phyloP scores from a whole-genome alignment of 2,888 invertebrate species.

The Callinectes sapidus region DNA sequence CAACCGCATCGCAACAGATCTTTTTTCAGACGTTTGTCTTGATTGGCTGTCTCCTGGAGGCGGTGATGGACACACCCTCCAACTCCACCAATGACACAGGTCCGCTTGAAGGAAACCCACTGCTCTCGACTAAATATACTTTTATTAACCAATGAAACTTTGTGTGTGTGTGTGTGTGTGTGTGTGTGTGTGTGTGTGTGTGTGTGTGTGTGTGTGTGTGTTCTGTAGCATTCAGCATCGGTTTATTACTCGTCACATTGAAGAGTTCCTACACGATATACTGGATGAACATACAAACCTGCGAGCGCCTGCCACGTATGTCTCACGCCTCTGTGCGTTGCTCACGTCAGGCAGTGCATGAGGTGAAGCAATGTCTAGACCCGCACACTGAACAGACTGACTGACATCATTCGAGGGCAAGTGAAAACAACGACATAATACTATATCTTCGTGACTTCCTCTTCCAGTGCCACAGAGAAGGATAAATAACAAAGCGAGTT shows the following conservation, averaged over 20 bases:
- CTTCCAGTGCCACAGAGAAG: not conserved
- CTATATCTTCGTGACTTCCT: not conserved
- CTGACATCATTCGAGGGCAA: not conserved
- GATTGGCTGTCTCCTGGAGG: not conserved
- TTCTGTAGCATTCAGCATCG: not conserved
- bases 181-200: conserved; percentile 30
- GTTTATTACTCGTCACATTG: not conserved
- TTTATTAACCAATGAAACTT: not conserved
- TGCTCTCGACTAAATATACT: not conserved
- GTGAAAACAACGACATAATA: not conserved
- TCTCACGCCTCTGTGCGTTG: not conserved
- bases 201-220: conserved; percentile 1
- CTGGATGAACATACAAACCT: not conserved
- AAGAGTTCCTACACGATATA: not conserved
- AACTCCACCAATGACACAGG: not conserved
- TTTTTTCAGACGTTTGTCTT: not conserved
- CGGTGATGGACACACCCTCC: conserved; percentile 2
- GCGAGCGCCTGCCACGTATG: not conserved
- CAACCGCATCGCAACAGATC: not conserved
- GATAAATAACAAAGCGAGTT: not conserved
- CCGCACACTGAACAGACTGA: not conserved
- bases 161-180: conserved; percentile 23
- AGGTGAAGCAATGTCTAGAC: not conserved
- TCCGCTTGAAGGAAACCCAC: not conserved
- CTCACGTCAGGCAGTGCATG: not conserved